These are phyloP conservation scores for Ligdia adustata DNA, from an alignment of 2,888 invertebrate genomes.

Conservation along the genomic window DNA sequence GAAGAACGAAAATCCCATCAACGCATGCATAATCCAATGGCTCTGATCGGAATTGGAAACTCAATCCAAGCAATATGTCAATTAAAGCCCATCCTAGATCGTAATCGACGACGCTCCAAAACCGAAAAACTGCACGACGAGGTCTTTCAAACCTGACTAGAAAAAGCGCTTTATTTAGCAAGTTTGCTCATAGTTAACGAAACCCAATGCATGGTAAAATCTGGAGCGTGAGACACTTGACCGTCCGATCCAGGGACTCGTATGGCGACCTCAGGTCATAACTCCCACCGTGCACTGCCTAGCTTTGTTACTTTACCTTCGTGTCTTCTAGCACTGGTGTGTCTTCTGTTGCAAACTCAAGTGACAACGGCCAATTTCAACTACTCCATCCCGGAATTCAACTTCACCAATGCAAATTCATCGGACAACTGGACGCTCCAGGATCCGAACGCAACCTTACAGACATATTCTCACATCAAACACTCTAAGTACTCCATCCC, in stretches of 20 bases:
- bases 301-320: conserved; percentile 83
- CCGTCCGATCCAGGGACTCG: conserved; percentile 75
- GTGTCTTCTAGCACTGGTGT: conserved; percentile 77
- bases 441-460: conserved; percentile 60
- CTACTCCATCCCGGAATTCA: conserved; percentile 51
- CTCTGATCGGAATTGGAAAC: conserved; percentile 62
- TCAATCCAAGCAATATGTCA: conserved; percentile 73
- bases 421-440: conserved; percentile 65
- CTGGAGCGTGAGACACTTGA: conserved; percentile 61
- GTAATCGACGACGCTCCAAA: conserved; percentile 65
- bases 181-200: conserved; percentile 46
- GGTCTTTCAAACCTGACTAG: conserved; percentile 75
- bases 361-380: conserved; percentile 57
- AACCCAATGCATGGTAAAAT: conserved; percentile 79
- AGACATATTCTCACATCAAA: conserved; percentile 59
- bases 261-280: conserved; percentile 80
- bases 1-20: conserved; percentile 47
- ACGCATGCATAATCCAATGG: conserved; percentile 63
- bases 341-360: conserved; percentile 61
- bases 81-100: conserved; percentile 65
- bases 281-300: conserved; percentile 75
- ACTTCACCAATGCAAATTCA: conserved; percentile 56
- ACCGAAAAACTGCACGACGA: conserved; percentile 68
- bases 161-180: conserved; percentile 36
- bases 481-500: conserved; percentile 73